A percentile compares a stretch with the other conserved stretches of the same genome.
Evolutionary conservation across 2,797 vertebrate species (phyloP).

Genomic region (Thaleichthys pacificus): DNA sequence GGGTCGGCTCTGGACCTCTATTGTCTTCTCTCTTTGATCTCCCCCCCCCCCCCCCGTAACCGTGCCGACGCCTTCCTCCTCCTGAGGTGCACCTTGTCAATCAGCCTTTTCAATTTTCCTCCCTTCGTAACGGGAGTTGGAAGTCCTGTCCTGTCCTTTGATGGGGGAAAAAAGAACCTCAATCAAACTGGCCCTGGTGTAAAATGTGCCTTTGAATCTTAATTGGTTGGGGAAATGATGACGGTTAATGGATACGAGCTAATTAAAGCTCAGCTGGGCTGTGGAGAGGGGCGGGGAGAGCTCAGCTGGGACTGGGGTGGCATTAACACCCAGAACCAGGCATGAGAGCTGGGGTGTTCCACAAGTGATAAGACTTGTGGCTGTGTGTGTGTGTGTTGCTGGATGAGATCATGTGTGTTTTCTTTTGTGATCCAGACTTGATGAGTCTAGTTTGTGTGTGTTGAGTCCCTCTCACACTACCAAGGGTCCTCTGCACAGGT

Average conservation of each 20-base stretch:
- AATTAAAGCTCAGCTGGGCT: constrained; percentile 2
- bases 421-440: no score
- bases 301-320: neutral
- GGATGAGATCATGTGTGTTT: neutral
- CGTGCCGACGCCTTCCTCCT: neutral
- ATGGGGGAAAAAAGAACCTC: neutral
- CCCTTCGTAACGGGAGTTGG: neutral
- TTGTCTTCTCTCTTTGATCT: neutral
- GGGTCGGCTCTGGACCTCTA: no score
- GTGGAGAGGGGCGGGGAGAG: neutral
- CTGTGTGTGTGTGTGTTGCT: no score
- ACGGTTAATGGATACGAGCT: neutral
- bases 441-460: no score
- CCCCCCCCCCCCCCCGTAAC: neutral
- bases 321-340: neutral
- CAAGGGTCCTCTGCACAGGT: no score
- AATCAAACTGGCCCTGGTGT: neutral
- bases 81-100: neutral
- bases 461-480: no score
- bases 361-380: no score
- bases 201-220: constrained; percentile 1
- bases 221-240: constrained; percentile 4
- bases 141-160: neutral
- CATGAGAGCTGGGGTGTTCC: neutral
- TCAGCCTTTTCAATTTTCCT: neutral